Evolutionary conservation across 2,113 vertebrate species (phyloP), one percentile per base, ranked within the genome.

Genomic region (Phainopepla nitens): DNA sequence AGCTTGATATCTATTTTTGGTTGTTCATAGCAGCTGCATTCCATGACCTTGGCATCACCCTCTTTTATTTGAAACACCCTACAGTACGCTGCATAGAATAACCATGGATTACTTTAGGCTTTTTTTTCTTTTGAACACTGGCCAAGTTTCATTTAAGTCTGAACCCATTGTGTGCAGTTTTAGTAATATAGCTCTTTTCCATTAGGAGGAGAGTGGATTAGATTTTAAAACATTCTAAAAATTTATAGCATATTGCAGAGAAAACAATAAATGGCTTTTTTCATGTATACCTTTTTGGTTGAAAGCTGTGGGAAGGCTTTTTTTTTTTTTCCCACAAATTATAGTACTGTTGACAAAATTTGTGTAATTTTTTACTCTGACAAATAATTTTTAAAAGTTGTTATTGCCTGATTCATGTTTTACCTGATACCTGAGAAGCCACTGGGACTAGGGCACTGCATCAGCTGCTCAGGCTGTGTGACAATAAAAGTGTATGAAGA

Each of bases 1-100:
- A 93, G 73, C 76, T 96, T 72, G n/a, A 8, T 96, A 28, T 95
- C 95, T 97, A 86, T 94, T 97, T 96, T 83, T 88, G 86, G 97
- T 89, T 92, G 41, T 29, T 93, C 45, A 36, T 57, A 94, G 77
- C 90, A 90, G 92, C 95, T 94, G 90, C 58, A 73, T 97, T 97
- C 69, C 44, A 36, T 87, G 83, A 81, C 88, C 87, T 96, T 96
- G 92, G 75, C 91, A 93, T 95, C 70, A 56, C 33, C 65, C 28
- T 79, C 22, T 88, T 65, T 54, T 56, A 82, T 87, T 94, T 96
- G 66, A 87, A 94, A 87, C 90, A 71, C 29, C 33, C 49, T 90
- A 47, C n/a, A 53, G 70, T 85, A 57, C 90, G 71, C 39, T 89
- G 51, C 6, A 2, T 61, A 75, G 56, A 93, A 68, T 91, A 95